phyloP scores from a whole-genome alignment of 30 jellyfish, hydroid and myxozoan species.

The Catostylus mosaicus region DNA sequence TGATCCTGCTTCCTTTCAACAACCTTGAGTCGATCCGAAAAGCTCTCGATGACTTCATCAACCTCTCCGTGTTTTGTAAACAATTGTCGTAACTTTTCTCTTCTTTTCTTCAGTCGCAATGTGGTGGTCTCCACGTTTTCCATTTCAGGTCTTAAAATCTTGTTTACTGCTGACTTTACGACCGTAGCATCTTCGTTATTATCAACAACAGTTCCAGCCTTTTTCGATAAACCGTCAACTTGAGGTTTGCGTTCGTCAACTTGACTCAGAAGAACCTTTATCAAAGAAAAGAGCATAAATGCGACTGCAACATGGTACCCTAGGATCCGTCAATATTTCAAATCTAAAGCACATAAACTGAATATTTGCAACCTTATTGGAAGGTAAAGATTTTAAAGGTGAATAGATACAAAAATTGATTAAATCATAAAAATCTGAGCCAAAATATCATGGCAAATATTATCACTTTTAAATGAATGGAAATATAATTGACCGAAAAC shows the following conservation, averaged over 20 bases:
- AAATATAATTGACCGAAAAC: no score
- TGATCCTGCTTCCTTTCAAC: conserved; percentile 65
- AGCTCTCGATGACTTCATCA: conserved; percentile 77
- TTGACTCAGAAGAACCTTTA: conserved; percentile 64
- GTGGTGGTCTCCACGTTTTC: conserved; percentile 54
- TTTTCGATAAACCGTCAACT: conserved; percentile 37
- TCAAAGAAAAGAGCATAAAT: background rate
- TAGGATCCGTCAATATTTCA: no score
- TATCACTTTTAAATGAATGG: no score
- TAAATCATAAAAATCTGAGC: no score
- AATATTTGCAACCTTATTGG: no score
- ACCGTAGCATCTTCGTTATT: conserved; percentile 64
- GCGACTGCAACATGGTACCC: background rate
- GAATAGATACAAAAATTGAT: no score
- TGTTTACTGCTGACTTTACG: conserved; percentile 45
- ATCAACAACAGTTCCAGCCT: conserved; percentile 62
- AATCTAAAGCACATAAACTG: no score
- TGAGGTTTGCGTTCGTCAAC: conserved; percentile 57
- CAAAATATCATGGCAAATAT: no score
- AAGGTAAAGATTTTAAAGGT: no score
- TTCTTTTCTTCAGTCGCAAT: conserved; percentile 60
- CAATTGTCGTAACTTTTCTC: conserved; percentile 62
- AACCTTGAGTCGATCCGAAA: conserved; percentile 57
- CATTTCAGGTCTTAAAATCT: conserved; percentile 17
- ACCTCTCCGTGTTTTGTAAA: conserved; percentile 49